A percentile compares a stretch with the other conserved stretches of the same genome.
phyloP scores from a whole-genome alignment of 2,797 vertebrate genomes.

The Glossophaga mutica region DNA sequence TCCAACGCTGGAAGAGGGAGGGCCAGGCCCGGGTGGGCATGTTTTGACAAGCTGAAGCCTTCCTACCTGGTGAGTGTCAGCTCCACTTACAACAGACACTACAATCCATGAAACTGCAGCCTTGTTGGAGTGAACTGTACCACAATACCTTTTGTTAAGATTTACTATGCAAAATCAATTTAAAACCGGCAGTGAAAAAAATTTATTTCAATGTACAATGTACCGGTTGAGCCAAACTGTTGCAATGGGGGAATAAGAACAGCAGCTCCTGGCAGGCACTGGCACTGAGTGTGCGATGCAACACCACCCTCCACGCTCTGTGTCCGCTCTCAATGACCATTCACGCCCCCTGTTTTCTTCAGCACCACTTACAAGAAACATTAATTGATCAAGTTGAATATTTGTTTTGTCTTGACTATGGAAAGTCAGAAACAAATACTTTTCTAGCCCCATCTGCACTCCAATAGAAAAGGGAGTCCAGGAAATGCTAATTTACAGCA shows the following conservation, averaged over 20 bases:
- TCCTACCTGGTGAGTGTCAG: background rate
- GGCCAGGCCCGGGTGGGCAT: background rate
- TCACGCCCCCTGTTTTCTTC: background rate
- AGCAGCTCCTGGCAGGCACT: background rate
- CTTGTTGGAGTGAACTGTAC: background rate
- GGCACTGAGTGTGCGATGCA: rapidly evolving
- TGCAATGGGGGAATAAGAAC: background rate
- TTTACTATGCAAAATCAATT: background rate
- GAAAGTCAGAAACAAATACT: background rate
- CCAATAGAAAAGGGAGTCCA: background rate
- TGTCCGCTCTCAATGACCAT: rapidly evolving
- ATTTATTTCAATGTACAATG: background rate
- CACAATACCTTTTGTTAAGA: background rate
- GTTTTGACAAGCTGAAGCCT: background rate
- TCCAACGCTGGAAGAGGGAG: background rate
- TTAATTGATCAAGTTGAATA: background rate
- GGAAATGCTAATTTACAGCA: too few species aligned
- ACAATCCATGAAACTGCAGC: too few species aligned
- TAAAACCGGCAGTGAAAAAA: background rate
- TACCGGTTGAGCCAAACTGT: background rate
- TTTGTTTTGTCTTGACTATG: background rate
- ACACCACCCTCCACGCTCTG: rapidly evolving
- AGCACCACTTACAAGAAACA: background rate
- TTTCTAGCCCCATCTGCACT: background rate
- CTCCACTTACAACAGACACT: background rate